Percentiles rank a stretch among this genome's conserved stretches.
phyloP scores from a whole-genome alignment of 2,113 vertebrate species.

The Lonchura striata region DNA sequence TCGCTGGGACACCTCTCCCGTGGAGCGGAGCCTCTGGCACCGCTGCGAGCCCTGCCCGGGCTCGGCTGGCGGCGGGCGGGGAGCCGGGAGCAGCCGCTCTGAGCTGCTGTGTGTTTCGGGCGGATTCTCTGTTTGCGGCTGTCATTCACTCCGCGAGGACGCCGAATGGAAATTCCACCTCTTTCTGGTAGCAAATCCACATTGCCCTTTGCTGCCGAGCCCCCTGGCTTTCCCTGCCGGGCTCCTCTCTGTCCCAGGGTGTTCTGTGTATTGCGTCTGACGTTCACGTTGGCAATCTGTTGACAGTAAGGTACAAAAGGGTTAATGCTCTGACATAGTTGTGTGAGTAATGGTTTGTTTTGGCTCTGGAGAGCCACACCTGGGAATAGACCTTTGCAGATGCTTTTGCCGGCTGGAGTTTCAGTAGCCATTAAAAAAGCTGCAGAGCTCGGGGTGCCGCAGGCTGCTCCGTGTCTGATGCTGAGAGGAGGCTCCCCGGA shows the following conservation, averaged over 20 bases:
- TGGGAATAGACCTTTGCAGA: background rate
- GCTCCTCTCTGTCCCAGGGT: background rate
- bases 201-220: background rate
- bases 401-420: background rate
- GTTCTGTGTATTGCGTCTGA: background rate
- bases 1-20: accelerated
- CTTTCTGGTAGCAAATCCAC: background rate
- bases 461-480: accelerated
- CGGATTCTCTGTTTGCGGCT: accelerated
- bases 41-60: too few relatives aligned
- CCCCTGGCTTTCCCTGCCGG: background rate
- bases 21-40: background rate
- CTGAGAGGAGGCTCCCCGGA: background rate
- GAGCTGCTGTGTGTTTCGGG: background rate
- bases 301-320: background rate
- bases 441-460: accelerated
- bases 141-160: accelerated
- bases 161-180: background rate
- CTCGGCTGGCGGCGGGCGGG: too few relatives aligned
- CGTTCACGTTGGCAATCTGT: accelerated
- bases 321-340: background rate
- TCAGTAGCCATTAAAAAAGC: background rate
- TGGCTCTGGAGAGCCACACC: background rate
- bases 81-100: accelerated
- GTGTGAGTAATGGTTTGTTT: background rate